Conservation (phyloP, 2,888 invertebrate genomes). For the Ganaspis brasiliensis region DNA sequence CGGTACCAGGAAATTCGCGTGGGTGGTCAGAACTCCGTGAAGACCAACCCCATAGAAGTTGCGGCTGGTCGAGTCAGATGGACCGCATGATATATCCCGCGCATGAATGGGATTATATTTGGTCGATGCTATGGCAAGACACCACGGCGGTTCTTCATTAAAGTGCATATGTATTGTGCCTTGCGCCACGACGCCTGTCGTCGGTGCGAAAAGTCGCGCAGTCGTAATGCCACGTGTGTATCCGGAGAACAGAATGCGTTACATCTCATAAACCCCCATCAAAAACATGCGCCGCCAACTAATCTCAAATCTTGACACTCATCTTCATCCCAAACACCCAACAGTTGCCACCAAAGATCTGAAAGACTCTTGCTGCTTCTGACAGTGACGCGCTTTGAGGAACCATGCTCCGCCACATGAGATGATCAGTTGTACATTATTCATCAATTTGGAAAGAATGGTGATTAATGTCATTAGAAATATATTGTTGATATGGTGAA, state of each 20-base stretch:
- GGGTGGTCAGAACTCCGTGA: constrained; percentile 3
- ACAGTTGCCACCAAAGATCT: no score
- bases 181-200: constrained; percentile 56
- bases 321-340: neutral
- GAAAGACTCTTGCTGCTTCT: no score
- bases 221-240: constrained; percentile 76
- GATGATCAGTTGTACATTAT: no score
- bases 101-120: constrained; percentile 41
- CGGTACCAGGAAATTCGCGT: constrained; percentile 35
- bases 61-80: neutral
- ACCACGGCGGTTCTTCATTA: constrained; percentile 24
- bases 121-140: constrained; percentile 14
- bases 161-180: constrained; percentile 41
- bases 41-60: constrained; percentile 10
- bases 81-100: neutral
- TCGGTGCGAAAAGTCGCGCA: constrained; percentile 71
- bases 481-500: no score
- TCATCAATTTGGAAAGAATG: no score
- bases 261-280: constrained; percentile 11
- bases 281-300: constrained; percentile 20
- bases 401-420: no score
- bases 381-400: no score
- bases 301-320: neutral
- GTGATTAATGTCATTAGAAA: no score
- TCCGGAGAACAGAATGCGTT: constrained; percentile 74